Base-by-base conservation (phyloP, 2,888 invertebrate species). In the Oscheius onirici region DNA sequence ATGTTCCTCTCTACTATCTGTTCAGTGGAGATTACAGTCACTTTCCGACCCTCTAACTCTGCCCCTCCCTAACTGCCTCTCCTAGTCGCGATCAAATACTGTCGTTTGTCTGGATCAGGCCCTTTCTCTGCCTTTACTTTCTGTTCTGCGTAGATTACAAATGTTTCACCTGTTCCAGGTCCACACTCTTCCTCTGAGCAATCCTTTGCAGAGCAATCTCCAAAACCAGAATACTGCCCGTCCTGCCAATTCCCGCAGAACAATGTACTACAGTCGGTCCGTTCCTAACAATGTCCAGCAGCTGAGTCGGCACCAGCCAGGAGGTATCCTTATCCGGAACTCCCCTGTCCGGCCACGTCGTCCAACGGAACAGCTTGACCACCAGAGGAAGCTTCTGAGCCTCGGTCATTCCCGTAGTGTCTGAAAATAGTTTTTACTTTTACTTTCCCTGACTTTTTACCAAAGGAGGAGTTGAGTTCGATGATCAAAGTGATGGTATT, bases 301-400 rank as follows among this genome's bases (percentile, higher is more conserved):
- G 58, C 22, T 71, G 65, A 11, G 70, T 70, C 1, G 78, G 81
- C 26, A 80, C 75, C 1, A 73, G 71, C 61, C 75, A 76, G 43
- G 76, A 75, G 46, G 74, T 71, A 57, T 78, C 75, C 43, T 58
- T 58, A 15, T 77, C 77, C 28, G 81, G 81, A 0, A 81, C 77
- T 8, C 79, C 79, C 13, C 81, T 68, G 46, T 81, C 81, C 0
- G 81, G 81, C 81, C 81, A 81, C 73, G 76, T 76, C 34, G 78
- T 76, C 78, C 78, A 80, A n/a, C 76, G 73, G 43, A 77, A 70
- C 52, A 80, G 41, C 44, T 72, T 75, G 17, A 80, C 78, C 22
- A 54, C 60, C 6, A 80, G 51, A 15, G 75, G 71, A 1, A 61
- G 17, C 46, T 65, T 71, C 57, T 75, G 73, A 3, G 46, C 51